A percentile compares a stretch with the other conserved stretches of the same genome.
These are phyloP conservation scores for Melitaea athalia DNA, from an alignment of 2,888 invertebrate genomes.

Conservation along the genomic window DNA sequence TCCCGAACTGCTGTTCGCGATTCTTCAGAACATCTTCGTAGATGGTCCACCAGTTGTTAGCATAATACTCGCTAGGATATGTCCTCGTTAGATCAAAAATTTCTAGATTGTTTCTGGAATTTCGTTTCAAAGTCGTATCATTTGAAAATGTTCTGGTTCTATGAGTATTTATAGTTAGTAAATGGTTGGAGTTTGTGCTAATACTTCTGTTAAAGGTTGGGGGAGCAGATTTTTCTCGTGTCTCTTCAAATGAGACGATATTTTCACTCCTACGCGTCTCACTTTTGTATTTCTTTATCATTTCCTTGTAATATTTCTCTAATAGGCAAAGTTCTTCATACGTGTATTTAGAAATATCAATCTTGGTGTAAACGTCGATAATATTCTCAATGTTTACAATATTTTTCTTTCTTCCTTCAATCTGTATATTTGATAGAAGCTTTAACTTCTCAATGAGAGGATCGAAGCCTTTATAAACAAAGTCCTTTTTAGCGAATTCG, in stretches of 20 bases:
- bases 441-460: slow-evolving; percentile 72
- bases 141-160: slow-evolving; percentile 48
- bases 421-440: slow-evolving; percentile 63
- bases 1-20: slow-evolving; percentile 73
- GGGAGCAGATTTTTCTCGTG: slow-evolving; percentile 49
- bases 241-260: slow-evolving; percentile 46
- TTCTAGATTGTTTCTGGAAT: slow-evolving; percentile 56
- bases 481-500: slow-evolving; percentile 74
- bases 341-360: slow-evolving; percentile 69
- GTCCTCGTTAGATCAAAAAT: slow-evolving; percentile 71
- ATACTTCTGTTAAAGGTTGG: slow-evolving; percentile 58
- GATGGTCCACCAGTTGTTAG: slow-evolving; percentile 79
- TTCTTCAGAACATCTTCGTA: slow-evolving; percentile 73
- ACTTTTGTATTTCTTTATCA: slow-evolving; percentile 66
- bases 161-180: slow-evolving; percentile 56
- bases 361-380: slow-evolving; percentile 68
- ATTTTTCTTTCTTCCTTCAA: slow-evolving; percentile 64
- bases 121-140: slow-evolving; percentile 52
- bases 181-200: slow-evolving; percentile 55
- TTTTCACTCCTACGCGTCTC: slow-evolving; percentile 62
- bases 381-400: slow-evolving; percentile 66
- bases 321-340: slow-evolving; percentile 75
- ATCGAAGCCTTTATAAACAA: slow-evolving; percentile 77
- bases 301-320: slow-evolving; percentile 75
- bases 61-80: slow-evolving; percentile 74